These are phyloP conservation scores for Microctenopoma steveboyesi DNA, from an alignment of 2,797 vertebrate species.

Conservation along the genomic window DNA sequence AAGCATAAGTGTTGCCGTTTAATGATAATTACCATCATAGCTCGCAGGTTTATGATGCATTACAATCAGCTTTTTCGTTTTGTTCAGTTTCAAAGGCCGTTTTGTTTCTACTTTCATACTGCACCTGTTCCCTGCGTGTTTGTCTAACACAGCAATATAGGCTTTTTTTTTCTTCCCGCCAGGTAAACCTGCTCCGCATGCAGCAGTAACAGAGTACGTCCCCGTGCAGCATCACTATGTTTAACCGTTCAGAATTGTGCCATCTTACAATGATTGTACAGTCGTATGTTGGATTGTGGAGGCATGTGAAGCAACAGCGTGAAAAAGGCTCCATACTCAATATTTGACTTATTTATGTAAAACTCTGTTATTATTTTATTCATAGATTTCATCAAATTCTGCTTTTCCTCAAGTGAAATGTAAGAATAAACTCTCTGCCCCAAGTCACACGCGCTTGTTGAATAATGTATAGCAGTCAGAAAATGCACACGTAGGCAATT, in stretches of 20 bases:
- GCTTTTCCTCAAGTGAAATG: slow-evolving; percentile 51
- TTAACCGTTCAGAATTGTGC: no score
- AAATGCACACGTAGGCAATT: slow-evolving; percentile 76
- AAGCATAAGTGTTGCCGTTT: slow-evolving; percentile 47
- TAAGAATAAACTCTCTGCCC: slow-evolving; percentile 66
- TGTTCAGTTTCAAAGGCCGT: slow-evolving; percentile 15
- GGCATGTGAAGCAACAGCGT: background rate
- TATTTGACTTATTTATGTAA: slow-evolving; percentile 53
- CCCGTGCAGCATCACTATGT: background rate
- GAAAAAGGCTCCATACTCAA: slow-evolving; percentile 1
- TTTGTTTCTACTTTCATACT: slow-evolving; percentile 43
- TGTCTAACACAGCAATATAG: slow-evolving; percentile 16
- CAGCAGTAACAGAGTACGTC: background rate
- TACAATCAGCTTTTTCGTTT: slow-evolving; percentile 35
- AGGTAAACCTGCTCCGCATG: slow-evolving; percentile 21
- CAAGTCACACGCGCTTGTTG: slow-evolving; percentile 59
- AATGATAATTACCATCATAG: slow-evolving; percentile 47
- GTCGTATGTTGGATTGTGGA: background rate
- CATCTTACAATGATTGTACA: background rate
- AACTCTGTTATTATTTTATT: slow-evolving; percentile 60
- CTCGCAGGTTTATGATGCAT: slow-evolving; percentile 50
- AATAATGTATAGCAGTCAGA: slow-evolving; percentile 79
- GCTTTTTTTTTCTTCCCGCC: background rate
- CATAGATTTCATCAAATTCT: slow-evolving; percentile 57
- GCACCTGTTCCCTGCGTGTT: slow-evolving; percentile 35